phyloP scores from a whole-genome alignment of 2,888 invertebrate genomes.

The Tubiluchus corallicola region DNA sequence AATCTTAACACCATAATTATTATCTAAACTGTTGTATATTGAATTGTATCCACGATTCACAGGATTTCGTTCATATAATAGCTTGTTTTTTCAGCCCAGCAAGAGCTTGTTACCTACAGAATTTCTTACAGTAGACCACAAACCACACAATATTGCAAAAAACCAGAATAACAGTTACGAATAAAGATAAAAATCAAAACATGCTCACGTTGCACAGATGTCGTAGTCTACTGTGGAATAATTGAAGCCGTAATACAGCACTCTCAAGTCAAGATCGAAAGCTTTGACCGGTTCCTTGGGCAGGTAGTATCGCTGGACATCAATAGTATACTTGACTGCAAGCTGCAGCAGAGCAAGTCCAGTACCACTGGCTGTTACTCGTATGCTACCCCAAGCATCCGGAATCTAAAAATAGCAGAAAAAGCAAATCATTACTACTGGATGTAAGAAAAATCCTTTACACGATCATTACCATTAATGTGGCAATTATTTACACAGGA shows the following conservation, averaged over 20 bases:
- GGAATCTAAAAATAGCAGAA: constrained; percentile 35
- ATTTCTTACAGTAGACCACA: too few relatives aligned
- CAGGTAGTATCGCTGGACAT: constrained; percentile 61
- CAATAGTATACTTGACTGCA: constrained; percentile 78
- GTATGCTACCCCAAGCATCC: constrained; percentile 80
- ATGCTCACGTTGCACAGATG: constrained; percentile 58
- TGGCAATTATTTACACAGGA: too few relatives aligned
- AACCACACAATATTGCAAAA: too few relatives aligned
- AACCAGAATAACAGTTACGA: too few relatives aligned
- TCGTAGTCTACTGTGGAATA: constrained; percentile 75
- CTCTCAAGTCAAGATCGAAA: constrained; percentile 55
- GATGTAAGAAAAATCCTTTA: not conserved
- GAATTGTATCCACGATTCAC: too few relatives aligned
- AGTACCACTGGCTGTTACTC: constrained; percentile 74
- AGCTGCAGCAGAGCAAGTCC: constrained; percentile 87
- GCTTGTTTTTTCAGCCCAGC: too few relatives aligned
- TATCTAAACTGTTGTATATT: too few relatives aligned
- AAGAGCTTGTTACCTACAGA: too few relatives aligned
- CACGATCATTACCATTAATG: not conserved
- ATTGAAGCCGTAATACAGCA: constrained; percentile 67
- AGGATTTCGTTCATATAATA: too few relatives aligned
- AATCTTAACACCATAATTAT: too few relatives aligned
- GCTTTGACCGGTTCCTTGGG: constrained; percentile 50
- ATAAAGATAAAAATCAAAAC: constrained; percentile 4
- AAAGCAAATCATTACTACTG: constrained; percentile 6